Evolutionary conservation across 2,113 vertebrate species (phyloP), one percentile per base, ranked within the genome.

Genomic region (Dipodomys merriami): DNA sequence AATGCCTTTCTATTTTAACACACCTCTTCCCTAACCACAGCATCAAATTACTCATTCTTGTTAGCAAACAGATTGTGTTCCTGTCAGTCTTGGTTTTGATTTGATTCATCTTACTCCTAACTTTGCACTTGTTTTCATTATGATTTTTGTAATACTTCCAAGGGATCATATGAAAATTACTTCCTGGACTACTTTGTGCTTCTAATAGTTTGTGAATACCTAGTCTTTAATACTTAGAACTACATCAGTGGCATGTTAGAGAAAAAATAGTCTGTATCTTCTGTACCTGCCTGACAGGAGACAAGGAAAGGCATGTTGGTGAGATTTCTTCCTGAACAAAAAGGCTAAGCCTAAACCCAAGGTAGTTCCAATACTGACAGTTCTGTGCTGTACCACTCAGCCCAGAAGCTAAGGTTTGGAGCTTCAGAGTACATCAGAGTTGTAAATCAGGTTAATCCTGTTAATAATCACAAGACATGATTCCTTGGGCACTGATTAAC

Each of bases 131-230:
- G 46, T 57, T 83, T 84, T 88, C 10, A 60, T 82, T 67, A 1
- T 85, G 72, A 77, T 29, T 83, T 96, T 72, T 15, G 22, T 82
- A 53, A 77, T 16, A 13, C 74, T 95, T 76, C 77, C 44, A 76
- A 83, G 46, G 49, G 19, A 22, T 74, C 19, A 35, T 87, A 39
- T 35, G 19, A 87, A 87, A 80, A 35, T 80, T 86, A 27, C 9
- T 67, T 29, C 33, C 16, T 1, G 71, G 18, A 46, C 5, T 53
- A 78, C 29, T 81, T 67, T 68, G 64, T 73, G 44, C 44, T 90
- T 35, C 71, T 86, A 6, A 60, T 82, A 71, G 25, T 86, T 95
- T 53, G 5, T 83, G 44, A 84, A 83, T 35, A 27, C 29, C 60
- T 20, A 57, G 35, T 29, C 19, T 67, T 85, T 30, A 62, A 46